Conservation (phyloP, 2,113 vertebrate genomes). For the Anarhynchus alexandrinus region DNA sequence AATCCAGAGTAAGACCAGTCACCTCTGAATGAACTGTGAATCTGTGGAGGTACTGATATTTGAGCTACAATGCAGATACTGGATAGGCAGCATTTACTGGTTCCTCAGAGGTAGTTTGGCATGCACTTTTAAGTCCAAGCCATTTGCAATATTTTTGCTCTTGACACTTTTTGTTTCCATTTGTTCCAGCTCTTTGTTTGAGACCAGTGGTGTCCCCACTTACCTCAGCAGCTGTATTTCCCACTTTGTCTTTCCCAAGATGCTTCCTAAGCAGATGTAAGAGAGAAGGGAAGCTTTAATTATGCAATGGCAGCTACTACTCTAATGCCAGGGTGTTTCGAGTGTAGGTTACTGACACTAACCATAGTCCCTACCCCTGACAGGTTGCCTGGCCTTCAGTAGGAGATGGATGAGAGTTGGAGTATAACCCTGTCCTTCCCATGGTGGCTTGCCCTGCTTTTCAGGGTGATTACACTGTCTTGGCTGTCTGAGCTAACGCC, state of each 20-base stretch:
- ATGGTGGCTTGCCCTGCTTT: accelerated
- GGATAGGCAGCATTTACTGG: background rate
- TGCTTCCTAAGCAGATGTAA: accelerated
- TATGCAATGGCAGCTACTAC: background rate
- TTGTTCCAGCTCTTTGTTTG: background rate
- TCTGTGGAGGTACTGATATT: background rate
- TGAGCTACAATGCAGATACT: background rate
- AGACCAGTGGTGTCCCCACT: accelerated
- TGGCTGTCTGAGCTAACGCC: background rate
- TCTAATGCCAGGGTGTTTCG: background rate
- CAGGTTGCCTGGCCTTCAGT: background rate
- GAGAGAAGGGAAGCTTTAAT: background rate
- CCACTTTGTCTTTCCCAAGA: background rate
- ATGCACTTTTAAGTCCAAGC: background rate
- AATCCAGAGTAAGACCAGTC: background rate
- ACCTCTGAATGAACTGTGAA: background rate
- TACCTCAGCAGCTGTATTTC: background rate
- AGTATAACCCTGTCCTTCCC: background rate
- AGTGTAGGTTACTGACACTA: background rate
- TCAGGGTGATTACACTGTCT: background rate
- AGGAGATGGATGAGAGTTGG: accelerated
- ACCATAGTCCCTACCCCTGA: background rate
- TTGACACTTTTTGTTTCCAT: background rate
- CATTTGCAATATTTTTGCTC: background rate
- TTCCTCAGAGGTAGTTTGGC: background rate